These are phyloP conservation scores for Mastomys natalensis DNA, from an alignment of 2,113 vertebrate genomes.

Conservation along the genomic window DNA sequence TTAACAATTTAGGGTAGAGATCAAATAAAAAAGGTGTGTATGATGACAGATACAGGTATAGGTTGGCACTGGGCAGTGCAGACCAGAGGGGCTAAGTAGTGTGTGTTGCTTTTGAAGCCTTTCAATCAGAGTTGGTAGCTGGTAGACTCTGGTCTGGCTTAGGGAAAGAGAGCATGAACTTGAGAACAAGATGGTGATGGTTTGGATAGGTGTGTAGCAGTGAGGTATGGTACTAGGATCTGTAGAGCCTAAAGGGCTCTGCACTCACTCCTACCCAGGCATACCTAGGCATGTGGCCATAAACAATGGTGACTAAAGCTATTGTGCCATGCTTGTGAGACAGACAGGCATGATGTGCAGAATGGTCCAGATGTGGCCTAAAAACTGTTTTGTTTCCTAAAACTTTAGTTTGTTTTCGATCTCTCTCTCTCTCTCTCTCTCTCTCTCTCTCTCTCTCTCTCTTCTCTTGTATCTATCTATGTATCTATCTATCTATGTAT, in stretches of 20 bases:
- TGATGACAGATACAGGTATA: neutral
- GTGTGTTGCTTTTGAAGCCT: neutral
- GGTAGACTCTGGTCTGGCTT: neutral
- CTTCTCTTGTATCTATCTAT: too few relatives aligned
- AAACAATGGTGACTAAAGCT: neutral
- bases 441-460: too few relatives aligned
- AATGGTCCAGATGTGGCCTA: neutral
- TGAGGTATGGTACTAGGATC: neutral
- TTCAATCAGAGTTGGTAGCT: neutral
- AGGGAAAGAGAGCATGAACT: neutral
- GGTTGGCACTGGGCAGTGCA: neutral
- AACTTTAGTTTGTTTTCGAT: too few relatives aligned
- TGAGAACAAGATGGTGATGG: neutral
- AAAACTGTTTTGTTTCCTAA: neutral
- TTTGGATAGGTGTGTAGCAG: neutral
- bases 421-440: too few relatives aligned
- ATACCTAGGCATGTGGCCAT: neutral
- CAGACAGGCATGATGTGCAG: neutral
- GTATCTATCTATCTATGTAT: too few relatives aligned
- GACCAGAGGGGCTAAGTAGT: neutral
- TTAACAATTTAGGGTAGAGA: neutral
- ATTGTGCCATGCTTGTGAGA: neutral
- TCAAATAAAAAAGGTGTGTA: neutral
- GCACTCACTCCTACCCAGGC: fast-evolving
- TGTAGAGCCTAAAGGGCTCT: neutral